Evolutionary conservation across 2,888 invertebrate species (phyloP), one percentile per base, ranked within the genome.

Genomic region (Patella ulyssiponensis): DNA sequence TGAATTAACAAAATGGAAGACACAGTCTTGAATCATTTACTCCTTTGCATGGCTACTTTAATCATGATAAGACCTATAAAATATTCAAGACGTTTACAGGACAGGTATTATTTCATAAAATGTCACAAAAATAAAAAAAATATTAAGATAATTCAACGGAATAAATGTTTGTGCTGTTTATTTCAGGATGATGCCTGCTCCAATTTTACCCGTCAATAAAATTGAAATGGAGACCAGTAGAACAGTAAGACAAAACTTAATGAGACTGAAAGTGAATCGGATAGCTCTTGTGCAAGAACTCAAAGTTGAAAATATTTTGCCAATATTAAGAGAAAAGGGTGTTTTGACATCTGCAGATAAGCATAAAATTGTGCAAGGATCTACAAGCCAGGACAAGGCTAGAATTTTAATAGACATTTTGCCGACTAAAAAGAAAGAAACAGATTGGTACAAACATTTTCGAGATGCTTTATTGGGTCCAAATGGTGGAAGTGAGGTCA

Each of bases 391-490:
- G 74, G 89, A 90, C 74, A 88, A 86, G 80, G 86, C 89, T 4
- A 81, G 88, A 64, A 81, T 85, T 33, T 81, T 90, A 23, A 82
- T 90, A 20, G 89, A 90, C 79, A 75, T 90, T n/a, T 80, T 90
- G 9, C 86, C 89, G 44, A 84, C 86, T 76, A 87, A 85, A 79
- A 82, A 80, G 52, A 86, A 85, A 54, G 74, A 83, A n/a, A 79
- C 86, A 54, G 87, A 89, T 54, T 90, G 90, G 90, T 90, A 90
- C 78, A 83, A 85, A 77, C 81, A 86, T 74, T 90, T 90, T 76
- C 80, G 86, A 69, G 84, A 87, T 15, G 81, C 89, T 58, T 80
- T 90, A 15, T 79, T 84, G 69, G 86, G 86, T 70, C 87, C 89
- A n/a, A 86, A 87, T 54, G 87, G 85, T 11, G 83, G 83, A 20